Evolutionary conservation across 1,140 invertebrate genomes (phyloP), one percentile per base, ranked within the genome.

Genomic region (Micrasema minimum): DNA sequence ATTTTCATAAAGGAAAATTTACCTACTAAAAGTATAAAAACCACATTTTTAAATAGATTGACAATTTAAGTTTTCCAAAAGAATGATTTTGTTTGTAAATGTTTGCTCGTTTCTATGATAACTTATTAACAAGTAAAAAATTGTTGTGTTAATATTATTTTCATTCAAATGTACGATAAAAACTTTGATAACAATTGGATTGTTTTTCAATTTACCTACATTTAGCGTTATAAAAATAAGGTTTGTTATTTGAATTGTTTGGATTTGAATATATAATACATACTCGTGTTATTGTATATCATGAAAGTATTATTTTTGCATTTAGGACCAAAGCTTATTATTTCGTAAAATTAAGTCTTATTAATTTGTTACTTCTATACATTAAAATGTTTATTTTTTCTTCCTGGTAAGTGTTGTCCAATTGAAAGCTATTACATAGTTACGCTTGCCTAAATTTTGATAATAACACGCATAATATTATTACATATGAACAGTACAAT

Each of bases 241-340:
- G 23, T 53, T 53, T 31, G 26, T 31, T 53, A 35, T 31, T 53
- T 53, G 9, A 11, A 26, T 53, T n/a, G 12, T 53, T 7, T 53
- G 31, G 23, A 31, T 23, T 53, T 26, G 50, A 26, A 22, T 53
- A n/a, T 51, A 10, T 51, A 23, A n/a, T 14, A 12, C 20, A 51
- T 51, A 53, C 51, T 53, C 31, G n/a, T 46, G 51, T 53, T 31
- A 53, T n/a, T n/a, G n/a, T n/a, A n/a, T n/a, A n/a, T 53, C 51
- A 53, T 53, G 62, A 55, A 66, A 66, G 65, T 66, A 66, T 66
- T 66, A 66, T 66, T 66, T 66, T 66, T 66, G 65, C 65, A 66
- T 66, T 66, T 66, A 66, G 50, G 50, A 66, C 65, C 65, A 66
- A 66, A 66, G 65, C 31, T 66, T 66, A 66, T 53, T 66, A 66